Conservation (phyloP, 2,113 vertebrate species). For the Himantopus leucocephalus region DNA sequence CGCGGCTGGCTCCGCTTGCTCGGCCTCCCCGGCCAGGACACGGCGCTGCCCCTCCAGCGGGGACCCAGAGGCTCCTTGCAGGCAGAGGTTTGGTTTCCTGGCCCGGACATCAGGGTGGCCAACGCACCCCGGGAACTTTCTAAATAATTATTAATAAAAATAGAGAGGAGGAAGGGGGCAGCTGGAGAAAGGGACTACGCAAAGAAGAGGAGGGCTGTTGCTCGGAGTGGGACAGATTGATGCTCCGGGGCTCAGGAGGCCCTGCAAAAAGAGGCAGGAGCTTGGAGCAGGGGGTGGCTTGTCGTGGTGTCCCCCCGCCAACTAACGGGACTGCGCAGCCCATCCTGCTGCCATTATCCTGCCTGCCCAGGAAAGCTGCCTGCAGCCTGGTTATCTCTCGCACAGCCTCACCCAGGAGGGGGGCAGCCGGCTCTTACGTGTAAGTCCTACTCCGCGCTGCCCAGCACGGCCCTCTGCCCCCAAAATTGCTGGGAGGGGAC, state of each 20-base stretch:
- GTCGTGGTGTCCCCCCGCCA: too few relatives aligned
- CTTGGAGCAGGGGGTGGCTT: accelerated
- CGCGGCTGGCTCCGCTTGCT: accelerated
- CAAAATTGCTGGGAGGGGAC: not conserved
- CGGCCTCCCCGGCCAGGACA: not conserved
- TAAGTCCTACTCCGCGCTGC: too few relatives aligned
- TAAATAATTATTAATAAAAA: not conserved
- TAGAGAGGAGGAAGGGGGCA: not conserved
- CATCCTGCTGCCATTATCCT: not conserved
- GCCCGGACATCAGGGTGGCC: too few relatives aligned
- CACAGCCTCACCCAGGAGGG: not conserved
- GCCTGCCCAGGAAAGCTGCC: not conserved
- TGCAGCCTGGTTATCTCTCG: not conserved
- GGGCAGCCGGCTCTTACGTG: not conserved
- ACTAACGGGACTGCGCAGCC: not conserved
- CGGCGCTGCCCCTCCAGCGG: accelerated
- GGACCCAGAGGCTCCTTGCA: not conserved
- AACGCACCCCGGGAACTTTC: not conserved
- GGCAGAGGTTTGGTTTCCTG: not conserved
- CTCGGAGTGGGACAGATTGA: not conserved
- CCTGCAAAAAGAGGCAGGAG: not conserved
- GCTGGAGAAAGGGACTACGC: not conserved
- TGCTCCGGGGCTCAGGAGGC: not conserved
- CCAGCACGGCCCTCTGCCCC: not conserved
- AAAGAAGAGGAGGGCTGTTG: not conserved